Conservation (phyloP, 2,888 invertebrate species). For the Odontothrips loti region DNA sequence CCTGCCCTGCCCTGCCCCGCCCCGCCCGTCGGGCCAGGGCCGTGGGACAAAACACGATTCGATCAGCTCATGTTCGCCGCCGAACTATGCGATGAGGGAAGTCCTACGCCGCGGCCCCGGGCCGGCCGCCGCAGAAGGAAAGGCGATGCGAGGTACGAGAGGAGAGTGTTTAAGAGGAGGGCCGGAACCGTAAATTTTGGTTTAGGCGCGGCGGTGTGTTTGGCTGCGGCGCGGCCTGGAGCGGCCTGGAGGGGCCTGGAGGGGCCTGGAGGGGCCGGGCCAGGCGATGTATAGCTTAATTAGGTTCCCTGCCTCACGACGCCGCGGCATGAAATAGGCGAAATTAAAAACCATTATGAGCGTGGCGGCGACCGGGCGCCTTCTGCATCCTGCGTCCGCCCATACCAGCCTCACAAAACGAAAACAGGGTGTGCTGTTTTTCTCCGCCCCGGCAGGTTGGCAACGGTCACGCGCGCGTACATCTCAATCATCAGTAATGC, state of each 20-base stretch:
- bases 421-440: too few species aligned
- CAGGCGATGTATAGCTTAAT: conserved; percentile 14
- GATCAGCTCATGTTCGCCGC: conserved; percentile 16
- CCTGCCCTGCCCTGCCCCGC: not conserved
- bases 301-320: not conserved
- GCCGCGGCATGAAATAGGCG: conserved; percentile 6
- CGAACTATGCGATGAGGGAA: not conserved
- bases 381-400: too few species aligned
- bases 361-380: not conserved
- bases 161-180: not conserved
- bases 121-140: not conserved
- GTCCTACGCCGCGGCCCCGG: not conserved
- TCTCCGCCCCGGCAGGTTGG: not conserved
- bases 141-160: too few species aligned
- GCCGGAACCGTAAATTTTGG: conserved; percentile 16
- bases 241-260: not conserved
- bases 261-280: not conserved
- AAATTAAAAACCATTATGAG: conserved; percentile 18
- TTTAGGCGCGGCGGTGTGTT: not conserved
- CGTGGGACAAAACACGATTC: not conserved
- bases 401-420: too few species aligned
- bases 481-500: too few species aligned
- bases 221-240: not conserved
- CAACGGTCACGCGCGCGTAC: not conserved
- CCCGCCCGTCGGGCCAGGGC: not conserved